A percentile compares a stretch with the other conserved stretches of the same genome.
Conservation (phyloP, 2,113 vertebrate species). For the Catharus fuscescens region DNA sequence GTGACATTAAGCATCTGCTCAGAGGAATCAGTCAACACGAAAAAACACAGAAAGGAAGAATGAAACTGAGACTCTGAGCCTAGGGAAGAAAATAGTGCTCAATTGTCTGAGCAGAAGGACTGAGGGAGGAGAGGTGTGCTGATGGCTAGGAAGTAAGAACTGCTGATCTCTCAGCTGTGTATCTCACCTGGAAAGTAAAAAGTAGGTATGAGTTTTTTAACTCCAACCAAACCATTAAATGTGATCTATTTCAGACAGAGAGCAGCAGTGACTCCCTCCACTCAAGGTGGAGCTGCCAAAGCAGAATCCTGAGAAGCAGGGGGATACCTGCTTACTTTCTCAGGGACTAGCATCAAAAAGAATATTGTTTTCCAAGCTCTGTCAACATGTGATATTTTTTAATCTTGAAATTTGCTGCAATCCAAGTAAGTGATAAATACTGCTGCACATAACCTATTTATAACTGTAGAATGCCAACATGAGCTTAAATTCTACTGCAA, state of each 20-base stretch:
- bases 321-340: not conserved
- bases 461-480: not conserved
- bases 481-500: not conserved
- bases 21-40: not conserved
- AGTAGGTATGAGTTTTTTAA: not conserved
- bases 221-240: not conserved
- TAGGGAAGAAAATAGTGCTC: not conserved
- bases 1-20: not conserved
- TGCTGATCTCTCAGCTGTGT: fast-evolving
- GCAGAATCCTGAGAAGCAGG: not conserved
- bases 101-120: fast-evolving
- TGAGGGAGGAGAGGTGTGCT: not conserved
- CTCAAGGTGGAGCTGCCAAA: not conserved
- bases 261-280: not conserved
- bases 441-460: not conserved
- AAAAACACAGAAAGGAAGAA: not conserved
- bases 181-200: not conserved
- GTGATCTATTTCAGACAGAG: not conserved
- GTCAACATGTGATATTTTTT: not conserved
- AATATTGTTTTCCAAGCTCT: not conserved
- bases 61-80: not conserved
- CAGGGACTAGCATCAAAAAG: not conserved
- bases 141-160: not conserved
- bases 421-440: not conserved
- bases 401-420: not conserved